These are phyloP conservation scores for Lysandra bellargus DNA, from an alignment of 2,888 invertebrate species.

Conservation along the genomic window DNA sequence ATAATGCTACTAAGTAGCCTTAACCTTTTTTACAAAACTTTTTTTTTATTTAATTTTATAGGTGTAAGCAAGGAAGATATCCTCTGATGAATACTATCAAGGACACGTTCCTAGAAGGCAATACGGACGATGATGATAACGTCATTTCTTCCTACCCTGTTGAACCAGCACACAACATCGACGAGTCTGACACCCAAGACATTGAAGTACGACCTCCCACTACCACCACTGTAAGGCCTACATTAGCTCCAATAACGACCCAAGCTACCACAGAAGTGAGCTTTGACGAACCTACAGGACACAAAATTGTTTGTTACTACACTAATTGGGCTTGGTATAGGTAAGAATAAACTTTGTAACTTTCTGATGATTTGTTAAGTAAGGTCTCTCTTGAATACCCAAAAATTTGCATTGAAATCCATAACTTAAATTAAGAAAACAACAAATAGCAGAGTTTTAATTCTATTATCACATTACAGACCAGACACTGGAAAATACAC, in stretches of 20 bases:
- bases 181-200: constrained; percentile 58
- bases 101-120: constrained; percentile 82
- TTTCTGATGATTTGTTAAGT: neutral
- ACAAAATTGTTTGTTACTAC: constrained; percentile 93
- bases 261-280: constrained; percentile 44
- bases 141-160: constrained; percentile 48
- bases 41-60: constrained; percentile 46
- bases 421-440: no score
- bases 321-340: constrained; percentile 97
- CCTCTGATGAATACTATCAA: constrained; percentile 90
- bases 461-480: constrained; percentile 57
- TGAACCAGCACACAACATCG: constrained; percentile 59
- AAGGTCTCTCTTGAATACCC: no score
- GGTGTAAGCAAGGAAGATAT: constrained; percentile 89
- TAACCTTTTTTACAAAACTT: no score
- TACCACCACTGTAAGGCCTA: constrained; percentile 48
- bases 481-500: constrained; percentile 90
- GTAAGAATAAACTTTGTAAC: constrained; percentile 46
- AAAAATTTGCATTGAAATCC: no score
- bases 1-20: neutral
- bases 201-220: constrained; percentile 64
- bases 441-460: neutral
- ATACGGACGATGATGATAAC: constrained; percentile 47
- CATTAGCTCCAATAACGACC: constrained; percentile 51
- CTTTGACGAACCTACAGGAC: constrained; percentile 64